A percentile compares a stretch with the other conserved stretches of the same genome.
phyloP scores from a whole-genome alignment of 2,113 vertebrate species.

The Prunella fulvescens region DNA sequence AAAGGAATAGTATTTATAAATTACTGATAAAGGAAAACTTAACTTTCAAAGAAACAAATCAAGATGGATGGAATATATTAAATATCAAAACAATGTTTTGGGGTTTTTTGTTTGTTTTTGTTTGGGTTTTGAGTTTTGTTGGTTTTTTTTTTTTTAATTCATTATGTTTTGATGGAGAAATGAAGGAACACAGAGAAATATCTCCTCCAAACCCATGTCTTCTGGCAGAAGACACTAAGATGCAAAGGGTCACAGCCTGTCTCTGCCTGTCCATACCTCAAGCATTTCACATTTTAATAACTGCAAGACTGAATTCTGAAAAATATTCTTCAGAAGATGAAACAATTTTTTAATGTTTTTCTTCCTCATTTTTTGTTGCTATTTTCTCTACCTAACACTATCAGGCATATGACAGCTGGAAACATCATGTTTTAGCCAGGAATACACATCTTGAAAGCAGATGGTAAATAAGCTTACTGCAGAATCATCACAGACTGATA shows the following conservation, averaged over 20 bases:
- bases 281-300: not conserved
- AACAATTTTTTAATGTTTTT: not conserved
- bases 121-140: fast-evolving
- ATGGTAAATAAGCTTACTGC: not conserved
- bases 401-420: not conserved
- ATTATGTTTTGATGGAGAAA: not conserved
- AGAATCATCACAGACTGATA: not conserved
- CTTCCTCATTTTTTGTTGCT: not conserved
- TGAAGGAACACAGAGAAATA: not conserved
- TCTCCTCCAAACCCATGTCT: not conserved
- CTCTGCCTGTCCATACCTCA: not conserved
- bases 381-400: not conserved
- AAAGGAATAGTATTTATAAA: not conserved
- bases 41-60: not conserved
- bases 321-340: not conserved
- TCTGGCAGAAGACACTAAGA: not conserved
- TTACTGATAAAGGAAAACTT: not conserved
- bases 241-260: not conserved
- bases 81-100: not conserved
- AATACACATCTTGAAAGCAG: not conserved
- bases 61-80: not conserved
- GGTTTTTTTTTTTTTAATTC: not conserved
- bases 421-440: not conserved
- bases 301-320: not conserved
- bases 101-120: too few species aligned